A percentile compares a stretch with the other conserved stretches of the same genome.
Evolutionary conservation across 2,797 vertebrate genomes (phyloP).

Genomic region (Lindbergichthys nudifrons): DNA sequence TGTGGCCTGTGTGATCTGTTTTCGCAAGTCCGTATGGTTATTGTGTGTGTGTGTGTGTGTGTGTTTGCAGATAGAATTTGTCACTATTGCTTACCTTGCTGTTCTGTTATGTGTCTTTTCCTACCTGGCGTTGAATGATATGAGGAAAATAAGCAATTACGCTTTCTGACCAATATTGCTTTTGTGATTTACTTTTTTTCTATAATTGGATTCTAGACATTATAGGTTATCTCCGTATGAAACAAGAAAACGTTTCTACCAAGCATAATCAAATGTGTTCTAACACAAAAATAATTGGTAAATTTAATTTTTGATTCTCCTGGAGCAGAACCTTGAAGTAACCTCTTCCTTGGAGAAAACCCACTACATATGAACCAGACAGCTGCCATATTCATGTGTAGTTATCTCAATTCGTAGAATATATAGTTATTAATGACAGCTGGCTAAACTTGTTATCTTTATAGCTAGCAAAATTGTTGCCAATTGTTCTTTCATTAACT

Average conservation of each 20-base stretch:
- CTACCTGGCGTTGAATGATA: neutral
- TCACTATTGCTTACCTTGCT: conserved; percentile 1
- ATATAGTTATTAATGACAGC: conserved; percentile 14
- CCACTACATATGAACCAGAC: conserved; percentile 5
- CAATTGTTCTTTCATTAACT: neutral
- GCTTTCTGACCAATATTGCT: neutral
- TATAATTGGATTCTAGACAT: neutral
- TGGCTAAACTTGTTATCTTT: conserved; percentile 9
- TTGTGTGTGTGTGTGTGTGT: too few species aligned
- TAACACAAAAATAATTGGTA: too few species aligned
- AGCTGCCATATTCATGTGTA: conserved; percentile 9
- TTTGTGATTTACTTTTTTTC: neutral
- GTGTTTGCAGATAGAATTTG: conserved; percentile 24
- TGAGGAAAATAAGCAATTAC: neutral
- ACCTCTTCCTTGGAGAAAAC: neutral
- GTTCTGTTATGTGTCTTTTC: neutral
- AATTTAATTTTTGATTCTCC: too few species aligned
- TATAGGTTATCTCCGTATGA: neutral
- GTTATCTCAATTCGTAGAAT: conserved; percentile 9
- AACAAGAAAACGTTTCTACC: neutral
- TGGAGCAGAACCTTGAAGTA: too few species aligned
- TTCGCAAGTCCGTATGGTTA: too few species aligned
- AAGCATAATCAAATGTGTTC: neutral
- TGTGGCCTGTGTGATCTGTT: too few species aligned
- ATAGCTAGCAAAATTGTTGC: neutral